These are phyloP conservation scores for Theonella swinhoei DNA, from an alignment of 37 sponge, comb jelly and placozoan genomes.

Conservation along the genomic window DNA sequence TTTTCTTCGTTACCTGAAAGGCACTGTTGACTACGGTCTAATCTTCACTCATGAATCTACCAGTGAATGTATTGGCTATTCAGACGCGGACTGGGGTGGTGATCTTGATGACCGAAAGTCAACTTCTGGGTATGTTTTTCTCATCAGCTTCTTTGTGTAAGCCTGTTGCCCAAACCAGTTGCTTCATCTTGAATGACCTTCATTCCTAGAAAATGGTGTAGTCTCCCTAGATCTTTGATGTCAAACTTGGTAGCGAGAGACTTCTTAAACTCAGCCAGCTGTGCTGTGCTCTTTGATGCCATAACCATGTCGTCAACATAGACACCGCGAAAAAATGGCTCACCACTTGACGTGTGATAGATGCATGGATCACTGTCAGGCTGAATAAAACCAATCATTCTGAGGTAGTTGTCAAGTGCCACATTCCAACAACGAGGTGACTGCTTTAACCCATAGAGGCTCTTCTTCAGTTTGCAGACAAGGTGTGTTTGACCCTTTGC, in stretches of 20 bases:
- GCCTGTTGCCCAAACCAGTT: slow-evolving; percentile 55
- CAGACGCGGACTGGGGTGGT: too few species aligned
- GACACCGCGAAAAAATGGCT: slow-evolving; percentile 3
- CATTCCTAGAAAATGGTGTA: slow-evolving; percentile 44
- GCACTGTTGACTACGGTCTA: too few species aligned
- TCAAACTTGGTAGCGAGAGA: slow-evolving; percentile 23
- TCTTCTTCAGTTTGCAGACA: slow-evolving; percentile 15
- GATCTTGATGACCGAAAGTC: too few species aligned
- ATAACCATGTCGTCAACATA: slow-evolving; percentile 48
- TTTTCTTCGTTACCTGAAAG: too few species aligned
- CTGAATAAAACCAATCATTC: slow-evolving; percentile 14
- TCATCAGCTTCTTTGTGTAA: slow-evolving; percentile 24
- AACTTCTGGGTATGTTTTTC: too few species aligned
- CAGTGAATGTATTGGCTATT: too few species aligned
- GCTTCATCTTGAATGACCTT: slow-evolving; percentile 24
- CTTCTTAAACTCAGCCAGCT: slow-evolving; percentile 25
- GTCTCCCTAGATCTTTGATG: slow-evolving; percentile 36
- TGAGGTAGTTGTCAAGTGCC: slow-evolving; percentile 11
- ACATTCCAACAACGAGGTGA: slow-evolving; percentile 14
- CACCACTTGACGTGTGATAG: slow-evolving; percentile 9
- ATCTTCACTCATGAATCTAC: too few species aligned
- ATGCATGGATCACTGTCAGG: neutral
- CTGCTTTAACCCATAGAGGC: slow-evolving; percentile 37
- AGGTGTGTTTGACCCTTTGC: slow-evolving; percentile 1
- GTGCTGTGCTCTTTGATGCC: slow-evolving; percentile 13